phyloP scores from a whole-genome alignment of 2,797 vertebrate species.

The Hypotaenidia okinawae region DNA sequence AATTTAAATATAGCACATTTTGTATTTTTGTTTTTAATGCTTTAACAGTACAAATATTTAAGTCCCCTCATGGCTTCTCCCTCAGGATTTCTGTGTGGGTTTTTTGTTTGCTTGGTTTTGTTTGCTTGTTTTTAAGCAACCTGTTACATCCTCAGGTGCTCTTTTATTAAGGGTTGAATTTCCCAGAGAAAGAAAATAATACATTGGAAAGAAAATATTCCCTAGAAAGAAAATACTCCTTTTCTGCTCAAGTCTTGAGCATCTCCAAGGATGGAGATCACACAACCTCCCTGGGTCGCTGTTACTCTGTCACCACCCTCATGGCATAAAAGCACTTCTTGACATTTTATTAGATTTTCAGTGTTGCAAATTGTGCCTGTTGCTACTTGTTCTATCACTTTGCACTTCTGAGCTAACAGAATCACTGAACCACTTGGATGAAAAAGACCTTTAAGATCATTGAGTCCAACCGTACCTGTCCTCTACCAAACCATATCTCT shows the following conservation, averaged over 20 bases:
- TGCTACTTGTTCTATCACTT: neutral
- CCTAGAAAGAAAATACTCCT: neutral
- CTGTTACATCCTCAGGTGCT: neutral
- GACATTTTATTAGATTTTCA: neutral
- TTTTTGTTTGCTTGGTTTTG: neutral
- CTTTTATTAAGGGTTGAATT: constrained; percentile 34
- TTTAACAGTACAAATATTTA: neutral
- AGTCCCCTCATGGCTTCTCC: neutral
- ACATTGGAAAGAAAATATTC: constrained; percentile 3
- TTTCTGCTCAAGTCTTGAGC: neutral
- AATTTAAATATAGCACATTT: constrained; percentile 77
- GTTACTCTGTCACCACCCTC: neutral
- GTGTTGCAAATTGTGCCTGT: neutral
- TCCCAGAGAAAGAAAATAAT: constrained; percentile 16
- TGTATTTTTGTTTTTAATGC: constrained; percentile 45
- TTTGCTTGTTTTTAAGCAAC: constrained; percentile 16
- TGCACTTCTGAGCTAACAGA: neutral
- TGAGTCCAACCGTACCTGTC: too few species aligned
- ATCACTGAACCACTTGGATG: too few species aligned
- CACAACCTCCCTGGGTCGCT: neutral
- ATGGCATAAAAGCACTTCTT: neutral
- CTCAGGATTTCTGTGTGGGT: neutral
- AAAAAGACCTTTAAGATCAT: too few species aligned
- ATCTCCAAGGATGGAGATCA: neutral
- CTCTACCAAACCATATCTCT: too few species aligned